These are phyloP conservation scores for Neotragus pygmaeus DNA, from an alignment of 2,113 vertebrate genomes.

Conservation along the genomic window DNA sequence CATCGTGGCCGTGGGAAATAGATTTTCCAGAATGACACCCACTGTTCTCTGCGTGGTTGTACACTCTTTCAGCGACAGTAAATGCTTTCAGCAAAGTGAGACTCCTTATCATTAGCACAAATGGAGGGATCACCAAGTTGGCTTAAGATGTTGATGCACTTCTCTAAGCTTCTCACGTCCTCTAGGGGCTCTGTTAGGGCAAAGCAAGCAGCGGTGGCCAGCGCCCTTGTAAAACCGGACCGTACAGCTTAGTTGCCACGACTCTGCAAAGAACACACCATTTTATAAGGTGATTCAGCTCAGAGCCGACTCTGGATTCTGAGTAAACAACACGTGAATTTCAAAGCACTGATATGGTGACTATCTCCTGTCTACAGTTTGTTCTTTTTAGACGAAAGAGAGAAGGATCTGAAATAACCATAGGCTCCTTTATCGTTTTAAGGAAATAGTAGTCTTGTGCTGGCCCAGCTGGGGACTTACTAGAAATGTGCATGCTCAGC, in stretches of 20 bases:
- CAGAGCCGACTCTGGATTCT: fast-evolving
- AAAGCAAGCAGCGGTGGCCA: fast-evolving
- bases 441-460: background rate
- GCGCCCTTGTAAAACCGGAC: fast-evolving
- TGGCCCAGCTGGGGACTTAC: background rate
- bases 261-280: fast-evolving
- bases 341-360: background rate
- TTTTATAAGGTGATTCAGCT: background rate
- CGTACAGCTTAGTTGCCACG: fast-evolving
- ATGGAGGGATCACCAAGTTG: fast-evolving
- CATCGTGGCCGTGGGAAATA: fast-evolving
- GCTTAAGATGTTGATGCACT: fast-evolving
- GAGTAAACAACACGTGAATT: fast-evolving
- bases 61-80: fast-evolving
- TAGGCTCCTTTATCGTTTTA: background rate
- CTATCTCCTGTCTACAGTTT: background rate
- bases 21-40: background rate
- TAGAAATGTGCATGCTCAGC: background rate
- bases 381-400: background rate
- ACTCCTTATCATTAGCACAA: background rate
- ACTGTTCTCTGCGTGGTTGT: background rate
- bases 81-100: background rate
- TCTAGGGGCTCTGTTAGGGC: fast-evolving
- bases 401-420: background rate
- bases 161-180: background rate